These are phyloP conservation scores for Synanthedon formicaeformis DNA, from an alignment of 2,888 invertebrate genomes.

Conservation along the genomic window DNA sequence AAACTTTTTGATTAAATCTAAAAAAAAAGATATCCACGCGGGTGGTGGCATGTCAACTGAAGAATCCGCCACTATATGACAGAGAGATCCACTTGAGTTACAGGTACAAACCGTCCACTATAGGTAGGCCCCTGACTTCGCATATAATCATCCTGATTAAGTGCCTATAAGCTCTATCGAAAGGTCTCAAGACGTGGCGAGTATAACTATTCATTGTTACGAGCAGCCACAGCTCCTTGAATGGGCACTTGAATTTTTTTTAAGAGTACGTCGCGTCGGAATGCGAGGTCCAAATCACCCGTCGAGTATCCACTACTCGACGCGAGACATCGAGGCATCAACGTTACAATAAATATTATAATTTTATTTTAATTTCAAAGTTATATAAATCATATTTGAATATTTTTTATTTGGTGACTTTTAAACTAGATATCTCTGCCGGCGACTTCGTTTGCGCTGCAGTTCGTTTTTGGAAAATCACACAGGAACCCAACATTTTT, in stretches of 20 bases:
- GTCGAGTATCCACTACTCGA: slow-evolving; percentile 29
- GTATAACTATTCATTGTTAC: slow-evolving; percentile 30
- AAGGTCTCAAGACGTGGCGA: slow-evolving; percentile 25
- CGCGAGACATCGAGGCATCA: slow-evolving; percentile 1
- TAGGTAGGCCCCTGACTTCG: slow-evolving; percentile 21
- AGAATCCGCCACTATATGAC: slow-evolving; percentile 27
- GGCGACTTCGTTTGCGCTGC: too few species aligned
- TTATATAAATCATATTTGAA: too few species aligned
- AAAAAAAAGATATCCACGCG: slow-evolving; percentile 2
- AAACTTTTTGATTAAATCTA: neutral
- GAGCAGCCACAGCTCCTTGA: slow-evolving; percentile 42
- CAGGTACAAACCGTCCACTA: slow-evolving; percentile 19
- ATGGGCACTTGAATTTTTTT: slow-evolving; percentile 46
- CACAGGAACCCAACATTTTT: too few species aligned
- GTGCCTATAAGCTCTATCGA: slow-evolving; percentile 30
- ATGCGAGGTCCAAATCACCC: slow-evolving; percentile 38
- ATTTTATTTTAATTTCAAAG: too few species aligned
- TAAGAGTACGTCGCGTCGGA: slow-evolving; percentile 26
- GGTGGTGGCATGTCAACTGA: slow-evolving; percentile 8
- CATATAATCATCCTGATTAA: slow-evolving; percentile 13
- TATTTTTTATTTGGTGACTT: too few species aligned
- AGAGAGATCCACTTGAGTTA: slow-evolving; percentile 23
- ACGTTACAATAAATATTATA: neutral
- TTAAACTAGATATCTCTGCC: too few species aligned
- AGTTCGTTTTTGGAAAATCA: too few species aligned